Base-by-base conservation (phyloP, 2,113 vertebrate genomes). In the Ovibos moschatus region DNA sequence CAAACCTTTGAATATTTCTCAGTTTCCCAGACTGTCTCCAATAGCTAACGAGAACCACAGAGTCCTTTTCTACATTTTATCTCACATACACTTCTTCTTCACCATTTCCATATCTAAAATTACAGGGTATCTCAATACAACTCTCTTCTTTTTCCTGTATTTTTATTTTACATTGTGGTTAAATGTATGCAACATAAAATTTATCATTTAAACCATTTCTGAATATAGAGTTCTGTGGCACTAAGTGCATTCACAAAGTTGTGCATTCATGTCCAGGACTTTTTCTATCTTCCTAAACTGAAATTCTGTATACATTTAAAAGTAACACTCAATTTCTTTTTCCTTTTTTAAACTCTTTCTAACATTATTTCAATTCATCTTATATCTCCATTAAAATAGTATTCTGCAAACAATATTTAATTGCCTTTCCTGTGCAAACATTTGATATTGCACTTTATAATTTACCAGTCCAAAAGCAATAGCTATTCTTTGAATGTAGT, bases 381-480 rank as follows among this genome's bases (percentile, higher is more conserved):
- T 93, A 60, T 3, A 23, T 25, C 58, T 95, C 50, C 96, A 25
- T 28, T 94, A 92, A 89, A 95, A 89, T 74, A 95, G 82, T 71
- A 45, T 93, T 71, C 43, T 91, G 3, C 62, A 95, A 97, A 87
- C 14, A 87, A 92, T 53, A 94, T 64, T 94, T 87, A 93, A 91
- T 78, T 91, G 50, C 4, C 30, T 76, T 91, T 62, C 53, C 3
- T 57, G 62, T 87, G 93, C 50, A 96, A 87, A 89, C 19, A 87
- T 47, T 11, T 81, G 30, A 82, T 91, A 90, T 1, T 71, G 5
- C 13, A 88, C 30, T 84, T 71, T 85, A 67, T 53, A 60, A 67
- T 57, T 96, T 74, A 85, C 57, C 25, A 55, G 30, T 55, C 43
- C 19, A 91, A 97, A 91, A 90, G 43, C 27, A 93, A 78, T 16